Percentiles rank a stretch among this genome's conserved stretches.
Evolutionary conservation across 2,797 vertebrate species (phyloP).

Genomic region (Gymnocypris eckloni): DNA sequence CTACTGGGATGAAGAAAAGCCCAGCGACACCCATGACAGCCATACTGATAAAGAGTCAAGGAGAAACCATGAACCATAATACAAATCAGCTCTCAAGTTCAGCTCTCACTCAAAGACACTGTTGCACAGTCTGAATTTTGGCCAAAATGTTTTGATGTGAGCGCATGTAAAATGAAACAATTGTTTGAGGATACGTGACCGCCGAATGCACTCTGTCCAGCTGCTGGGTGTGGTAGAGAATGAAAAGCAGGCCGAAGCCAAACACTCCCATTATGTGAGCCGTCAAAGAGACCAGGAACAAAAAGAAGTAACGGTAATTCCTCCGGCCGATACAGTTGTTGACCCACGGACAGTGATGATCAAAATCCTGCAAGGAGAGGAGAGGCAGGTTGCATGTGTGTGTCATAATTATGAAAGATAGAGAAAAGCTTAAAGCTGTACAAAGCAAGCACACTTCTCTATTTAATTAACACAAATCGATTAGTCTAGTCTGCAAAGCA

Average conservation of each 20-base stretch:
- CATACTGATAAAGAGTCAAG: conserved; percentile 82
- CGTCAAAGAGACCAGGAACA: conserved; percentile 94
- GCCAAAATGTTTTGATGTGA: background rate
- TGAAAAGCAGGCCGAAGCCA: conserved; percentile 92
- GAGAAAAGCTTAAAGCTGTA: background rate
- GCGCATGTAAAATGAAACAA: background rate
- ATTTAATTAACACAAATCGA: conserved; percentile 26
- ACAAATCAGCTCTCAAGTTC: background rate
- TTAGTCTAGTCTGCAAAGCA: background rate
- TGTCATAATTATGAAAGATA: conserved; percentile 14
- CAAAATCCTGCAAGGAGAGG: conserved; percentile 85
- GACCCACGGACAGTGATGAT: conserved; percentile 98
- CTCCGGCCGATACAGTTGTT: conserved; percentile 98
- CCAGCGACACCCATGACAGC: conserved; percentile 97
- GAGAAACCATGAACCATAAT: conserved; percentile 53
- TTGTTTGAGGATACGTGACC: conserved; percentile 91
- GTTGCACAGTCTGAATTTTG: background rate
- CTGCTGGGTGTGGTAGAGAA: conserved; percentile 90
- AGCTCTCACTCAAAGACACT: background rate
- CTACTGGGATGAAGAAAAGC: conserved; percentile 95
- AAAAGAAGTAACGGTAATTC: conserved; percentile 99
- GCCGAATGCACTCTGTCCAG: conserved; percentile 88
- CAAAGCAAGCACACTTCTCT: conserved; percentile 15
- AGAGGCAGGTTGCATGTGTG: background rate
- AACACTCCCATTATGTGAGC: conserved; percentile 97